These are phyloP conservation scores for Pachycephala philippinensis DNA, from an alignment of 2,113 vertebrate genomes.

Conservation along the genomic window DNA sequence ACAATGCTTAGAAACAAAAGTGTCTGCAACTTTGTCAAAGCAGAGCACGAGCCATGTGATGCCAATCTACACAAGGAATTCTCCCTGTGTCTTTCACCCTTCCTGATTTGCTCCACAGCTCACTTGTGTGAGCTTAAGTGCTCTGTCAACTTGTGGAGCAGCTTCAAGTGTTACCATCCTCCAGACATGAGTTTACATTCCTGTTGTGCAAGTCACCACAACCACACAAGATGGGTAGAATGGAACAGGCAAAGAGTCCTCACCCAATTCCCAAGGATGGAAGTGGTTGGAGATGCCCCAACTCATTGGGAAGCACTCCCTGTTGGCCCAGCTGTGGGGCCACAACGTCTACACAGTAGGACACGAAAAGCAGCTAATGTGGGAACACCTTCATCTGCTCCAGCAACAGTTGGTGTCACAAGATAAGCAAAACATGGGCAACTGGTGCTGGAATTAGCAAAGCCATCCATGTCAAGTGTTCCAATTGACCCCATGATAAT, in stretches of 20 bases:
- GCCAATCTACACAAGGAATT: neutral
- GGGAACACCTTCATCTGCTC: neutral
- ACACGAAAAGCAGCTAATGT: neutral
- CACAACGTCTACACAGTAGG: neutral
- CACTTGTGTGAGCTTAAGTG: accelerated
- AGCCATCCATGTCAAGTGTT: neutral
- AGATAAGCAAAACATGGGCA: neutral
- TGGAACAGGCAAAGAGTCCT: neutral
- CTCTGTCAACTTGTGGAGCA: neutral
- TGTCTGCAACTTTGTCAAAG: neutral
- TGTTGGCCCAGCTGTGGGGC: neutral
- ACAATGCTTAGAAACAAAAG: neutral
- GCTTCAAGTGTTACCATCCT: neutral
- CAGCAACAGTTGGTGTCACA: neutral
- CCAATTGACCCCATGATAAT: neutral
- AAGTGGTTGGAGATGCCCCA: neutral
- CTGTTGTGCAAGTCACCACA: neutral
- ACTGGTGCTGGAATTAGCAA: neutral
- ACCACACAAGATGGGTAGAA: neutral
- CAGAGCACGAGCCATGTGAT: neutral
- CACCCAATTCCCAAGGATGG: neutral
- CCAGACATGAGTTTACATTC: neutral
- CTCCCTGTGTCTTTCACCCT: neutral
- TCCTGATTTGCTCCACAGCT: neutral
- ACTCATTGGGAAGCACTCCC: accelerated